A percentile compares a stretch with the other conserved stretches of the same genome.
Conservation (phyloP, 2,797 vertebrate species). For the Salarias fasciatus region DNA sequence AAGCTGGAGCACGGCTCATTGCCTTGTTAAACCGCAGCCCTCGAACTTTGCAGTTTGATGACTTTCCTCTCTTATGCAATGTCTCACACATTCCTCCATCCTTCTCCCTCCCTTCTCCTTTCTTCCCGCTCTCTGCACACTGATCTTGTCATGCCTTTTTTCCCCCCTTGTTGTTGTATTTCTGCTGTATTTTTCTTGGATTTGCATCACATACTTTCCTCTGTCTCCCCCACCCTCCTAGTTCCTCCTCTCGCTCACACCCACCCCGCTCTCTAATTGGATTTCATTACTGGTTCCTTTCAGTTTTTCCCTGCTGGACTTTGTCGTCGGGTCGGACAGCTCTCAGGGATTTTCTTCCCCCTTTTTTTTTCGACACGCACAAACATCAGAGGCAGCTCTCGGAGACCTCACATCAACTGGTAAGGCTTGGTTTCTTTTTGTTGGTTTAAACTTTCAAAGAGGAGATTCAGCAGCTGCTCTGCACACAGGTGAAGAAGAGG, state of each 20-base stretch:
- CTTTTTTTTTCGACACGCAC: constrained; percentile 22
- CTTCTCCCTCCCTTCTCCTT: constrained; percentile 18
- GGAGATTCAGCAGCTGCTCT: too few relatives aligned
- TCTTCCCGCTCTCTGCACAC: constrained; percentile 4
- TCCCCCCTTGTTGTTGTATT: constrained; percentile 22
- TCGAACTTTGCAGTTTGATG: constrained; percentile 45
- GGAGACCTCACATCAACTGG: constrained; percentile 43
- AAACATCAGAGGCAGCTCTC: constrained; percentile 16
- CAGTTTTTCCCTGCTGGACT: constrained; percentile 68
- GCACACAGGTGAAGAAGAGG: constrained; percentile 7
- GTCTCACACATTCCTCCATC: constrained; percentile 38
- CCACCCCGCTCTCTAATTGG: constrained; percentile 75
- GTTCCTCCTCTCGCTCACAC: constrained; percentile 54
- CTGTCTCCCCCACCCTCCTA: constrained; percentile 47
- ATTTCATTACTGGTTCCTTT: constrained; percentile 74
- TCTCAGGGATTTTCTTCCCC: constrained; percentile 10
- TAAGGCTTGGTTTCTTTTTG: constrained; percentile 34
- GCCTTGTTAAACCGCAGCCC: constrained; percentile 47
- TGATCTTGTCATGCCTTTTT: constrained; percentile 6
- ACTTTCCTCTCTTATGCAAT: constrained; percentile 61
- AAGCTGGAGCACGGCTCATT: constrained; percentile 3
- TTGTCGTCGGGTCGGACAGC: constrained; percentile 47
- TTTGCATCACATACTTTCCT: constrained; percentile 64
- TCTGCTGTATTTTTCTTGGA: constrained; percentile 58
- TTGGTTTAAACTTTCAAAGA: not conserved